phyloP scores from a whole-genome alignment of 2,888 invertebrate genomes.

The Nudaria mundana region DNA sequence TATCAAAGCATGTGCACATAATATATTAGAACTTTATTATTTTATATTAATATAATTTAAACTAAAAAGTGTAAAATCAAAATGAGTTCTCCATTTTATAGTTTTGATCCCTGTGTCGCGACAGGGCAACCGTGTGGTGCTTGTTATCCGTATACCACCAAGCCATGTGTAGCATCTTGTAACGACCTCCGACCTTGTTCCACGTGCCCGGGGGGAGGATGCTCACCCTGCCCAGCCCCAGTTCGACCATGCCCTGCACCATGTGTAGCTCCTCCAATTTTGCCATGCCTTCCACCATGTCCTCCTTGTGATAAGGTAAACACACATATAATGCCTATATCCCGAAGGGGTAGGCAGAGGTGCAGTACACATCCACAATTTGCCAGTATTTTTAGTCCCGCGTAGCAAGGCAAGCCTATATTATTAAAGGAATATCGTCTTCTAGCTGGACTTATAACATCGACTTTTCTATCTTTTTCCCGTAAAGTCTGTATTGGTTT shows the following conservation, averaged over 20 bases:
- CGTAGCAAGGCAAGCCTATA: too few relatives aligned
- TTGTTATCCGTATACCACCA: constrained; percentile 66
- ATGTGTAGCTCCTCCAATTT: constrained; percentile 50
- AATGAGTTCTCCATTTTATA: constrained; percentile 75
- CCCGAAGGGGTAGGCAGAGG: too few relatives aligned
- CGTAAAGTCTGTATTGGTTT: too few relatives aligned
- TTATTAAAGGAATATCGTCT: too few relatives aligned
- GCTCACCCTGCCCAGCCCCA: constrained; percentile 70
- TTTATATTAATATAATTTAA: constrained; percentile 15
- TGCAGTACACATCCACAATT: too few relatives aligned
- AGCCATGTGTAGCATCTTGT: constrained; percentile 57
- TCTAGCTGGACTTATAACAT: too few relatives aligned
- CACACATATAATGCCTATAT: too few relatives aligned
- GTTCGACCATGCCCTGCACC: constrained; percentile 66
- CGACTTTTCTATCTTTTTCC: too few relatives aligned
- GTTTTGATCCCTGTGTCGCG: constrained; percentile 69
- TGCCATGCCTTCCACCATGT: constrained; percentile 62
- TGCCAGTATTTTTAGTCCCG: too few relatives aligned
- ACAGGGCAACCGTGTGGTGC: constrained; percentile 66
- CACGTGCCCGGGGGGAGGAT: constrained; percentile 69
- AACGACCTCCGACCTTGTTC: constrained; percentile 63
- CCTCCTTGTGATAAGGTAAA: constrained; percentile 69
- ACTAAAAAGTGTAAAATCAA: constrained; percentile 41
- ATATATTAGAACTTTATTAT: constrained; percentile 11
- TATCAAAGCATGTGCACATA: too few relatives aligned